phyloP scores from a whole-genome alignment of 2,888 invertebrate species.

The Girardia tigrina region DNA sequence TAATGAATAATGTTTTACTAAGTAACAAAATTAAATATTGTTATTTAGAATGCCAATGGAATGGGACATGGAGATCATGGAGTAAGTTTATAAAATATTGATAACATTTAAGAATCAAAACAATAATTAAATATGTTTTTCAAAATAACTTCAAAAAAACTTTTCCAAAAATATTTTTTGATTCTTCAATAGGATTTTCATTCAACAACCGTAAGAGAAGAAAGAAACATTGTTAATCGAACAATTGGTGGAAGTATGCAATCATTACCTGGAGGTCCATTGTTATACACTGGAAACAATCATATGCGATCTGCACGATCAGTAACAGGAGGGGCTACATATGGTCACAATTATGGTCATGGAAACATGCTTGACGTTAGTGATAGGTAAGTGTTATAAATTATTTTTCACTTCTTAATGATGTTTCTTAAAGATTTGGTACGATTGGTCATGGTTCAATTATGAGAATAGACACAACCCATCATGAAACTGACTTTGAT shows the following conservation, averaged over 20 bases:
- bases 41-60: conserved; percentile 13
- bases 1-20: background rate
- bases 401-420: background rate
- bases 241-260: conserved; percentile 11
- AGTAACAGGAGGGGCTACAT: conserved; percentile 12
- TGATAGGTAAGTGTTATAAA: background rate
- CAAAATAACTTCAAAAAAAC: too few species aligned
- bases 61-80: conserved; percentile 14
- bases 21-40: background rate
- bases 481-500: background rate
- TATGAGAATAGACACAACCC: background rate
- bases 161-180: too few species aligned
- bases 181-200: conserved; percentile 15
- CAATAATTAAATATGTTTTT: too few species aligned
- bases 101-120: too few species aligned
- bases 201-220: background rate
- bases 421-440: background rate
- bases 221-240: background rate
- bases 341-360: conserved; percentile 40
- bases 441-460: background rate
- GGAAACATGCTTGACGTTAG: conserved; percentile 28
- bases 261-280: conserved; percentile 8
- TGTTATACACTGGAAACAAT: background rate
- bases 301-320: conserved; percentile 20
- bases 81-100: background rate